Evolutionary conservation across 2,888 invertebrate genomes (phyloP), one percentile per base, ranked within the genome.

Genomic region (Sarcophaga rosellei): DNA sequence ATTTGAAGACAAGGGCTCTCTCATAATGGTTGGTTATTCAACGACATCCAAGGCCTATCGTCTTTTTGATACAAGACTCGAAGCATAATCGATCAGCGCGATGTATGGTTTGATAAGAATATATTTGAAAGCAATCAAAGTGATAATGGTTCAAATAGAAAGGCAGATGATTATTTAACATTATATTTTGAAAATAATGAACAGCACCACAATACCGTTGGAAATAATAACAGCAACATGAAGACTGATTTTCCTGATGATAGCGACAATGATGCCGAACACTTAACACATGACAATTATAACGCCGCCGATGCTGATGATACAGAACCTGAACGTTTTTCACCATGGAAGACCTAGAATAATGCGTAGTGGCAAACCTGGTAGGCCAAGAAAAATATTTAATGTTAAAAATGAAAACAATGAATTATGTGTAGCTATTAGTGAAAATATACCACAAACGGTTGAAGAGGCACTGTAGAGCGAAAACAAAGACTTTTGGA

Each of bases 11-110:
- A 86, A 87, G 84, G 85, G 88, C 21, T 69, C 76, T n/a, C n/a
- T n/a, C 21, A 77, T 85, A 11, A 85, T 88, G 81, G 86, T 86
- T 63, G 88, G 88, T n/a, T 88, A 88, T 25, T 85, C 83, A 17
- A 65, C 45, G 12, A 81, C 83, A 78, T 85, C 87, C 3, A 88
- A 88, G 57, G 88, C 83, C n/a, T 84, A 81, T 70, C 69, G 85
- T 23, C 78, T 81, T 47, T 80, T 57, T 47, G 70, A 86, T 15
- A 68, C 20, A 62, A 23, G 25, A 72, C 77, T n/a, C 61, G 21
- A 25, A 80, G 65, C 0, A 15, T 80, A 3, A 57, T 74, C 23
- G 66, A 68, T 15, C 76, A 73, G 4, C 73, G 82, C 15, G 79
- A 86, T 57, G 73, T 86, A 10, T 12, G 80, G 21, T 83, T 85